phyloP scores from a whole-genome alignment of 1,140 invertebrate species.

The Solenopsis fugax region DNA sequence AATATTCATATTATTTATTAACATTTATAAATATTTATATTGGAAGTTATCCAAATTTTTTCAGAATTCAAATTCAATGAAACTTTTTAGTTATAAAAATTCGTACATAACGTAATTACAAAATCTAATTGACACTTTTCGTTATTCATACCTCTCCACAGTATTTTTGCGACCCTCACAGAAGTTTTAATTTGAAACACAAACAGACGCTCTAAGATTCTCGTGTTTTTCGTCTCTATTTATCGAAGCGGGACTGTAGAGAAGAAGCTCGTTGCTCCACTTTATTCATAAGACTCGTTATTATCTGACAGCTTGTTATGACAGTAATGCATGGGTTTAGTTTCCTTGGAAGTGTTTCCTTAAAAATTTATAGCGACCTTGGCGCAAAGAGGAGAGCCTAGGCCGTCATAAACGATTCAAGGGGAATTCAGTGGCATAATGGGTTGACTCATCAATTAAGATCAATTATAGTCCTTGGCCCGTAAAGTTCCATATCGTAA shows the following conservation, averaged over 20 bases:
- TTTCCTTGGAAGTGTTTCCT: not conserved
- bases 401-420: not conserved
- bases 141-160: slow-evolving; percentile 7
- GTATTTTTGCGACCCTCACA: not conserved
- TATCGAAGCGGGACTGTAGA: not conserved
- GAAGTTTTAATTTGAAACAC: slow-evolving; percentile 24
- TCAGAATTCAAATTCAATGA: not conserved
- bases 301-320: slow-evolving; percentile 39
- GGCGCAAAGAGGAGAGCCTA: slow-evolving; percentile 25
- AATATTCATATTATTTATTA: too few relatives aligned
- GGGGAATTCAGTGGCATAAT: slow-evolving; percentile 54
- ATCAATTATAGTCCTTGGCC: slow-evolving; percentile 54
- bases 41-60: too few relatives aligned
- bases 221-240: slow-evolving; percentile 7
- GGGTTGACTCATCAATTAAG: slow-evolving; percentile 69
- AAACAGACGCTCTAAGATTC: not conserved
- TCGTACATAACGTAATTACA: not conserved
- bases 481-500: not conserved
- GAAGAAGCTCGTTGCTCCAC: slow-evolving; percentile 9
- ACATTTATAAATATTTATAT: too few relatives aligned
- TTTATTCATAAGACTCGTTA: slow-evolving; percentile 28
- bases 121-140: not conserved
- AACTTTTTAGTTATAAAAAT: not conserved
- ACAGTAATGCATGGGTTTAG: not conserved
- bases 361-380: slow-evolving; percentile 60